Percentiles rank a stretch among this genome's conserved stretches.
Evolutionary conservation across 2,113 vertebrate species (phyloP).

Genomic region (Empidonax traillii): DNA sequence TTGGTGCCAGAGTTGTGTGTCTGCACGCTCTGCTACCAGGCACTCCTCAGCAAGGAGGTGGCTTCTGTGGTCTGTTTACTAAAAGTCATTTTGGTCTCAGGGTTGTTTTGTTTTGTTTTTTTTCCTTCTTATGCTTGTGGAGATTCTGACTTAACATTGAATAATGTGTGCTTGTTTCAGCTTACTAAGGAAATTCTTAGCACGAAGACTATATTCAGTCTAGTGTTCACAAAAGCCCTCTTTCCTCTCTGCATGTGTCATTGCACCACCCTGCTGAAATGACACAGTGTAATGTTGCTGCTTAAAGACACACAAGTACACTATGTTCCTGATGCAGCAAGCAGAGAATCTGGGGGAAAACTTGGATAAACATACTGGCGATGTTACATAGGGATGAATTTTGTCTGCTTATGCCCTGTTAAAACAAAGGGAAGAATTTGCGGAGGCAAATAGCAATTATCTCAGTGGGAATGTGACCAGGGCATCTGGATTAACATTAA

Average conservation of each 20-base stretch:
- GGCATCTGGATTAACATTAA: not conserved
- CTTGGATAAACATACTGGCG: not conserved
- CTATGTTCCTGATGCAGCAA: rapidly evolving
- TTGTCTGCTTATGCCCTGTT: not conserved
- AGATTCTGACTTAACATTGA: not conserved
- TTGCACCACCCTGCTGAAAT: not conserved
- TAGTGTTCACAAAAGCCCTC: not conserved
- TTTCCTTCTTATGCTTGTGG: not conserved
- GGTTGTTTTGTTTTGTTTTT: not conserved
- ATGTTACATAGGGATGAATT: not conserved
- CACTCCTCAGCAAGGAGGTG: not conserved
- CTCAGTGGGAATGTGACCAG: not conserved
- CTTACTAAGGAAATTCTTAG: not conserved
- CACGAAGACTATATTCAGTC: not conserved
- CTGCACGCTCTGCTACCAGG: not conserved
- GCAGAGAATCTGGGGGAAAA: not conserved
- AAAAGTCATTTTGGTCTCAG: not conserved
- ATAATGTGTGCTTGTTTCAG: not conserved
- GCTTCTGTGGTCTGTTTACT: not conserved
- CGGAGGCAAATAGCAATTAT: not conserved
- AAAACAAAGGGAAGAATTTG: not conserved
- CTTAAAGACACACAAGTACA: rapidly evolving
- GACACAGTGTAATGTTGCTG: not conserved
- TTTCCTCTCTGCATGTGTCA: not conserved
- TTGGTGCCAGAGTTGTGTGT: not conserved